Percentiles rank a stretch among this genome's conserved stretches.
These are phyloP conservation scores for Drosophila subsilvestris DNA, from an alignment of 2,888 invertebrate genomes.

Conservation along the genomic window DNA sequence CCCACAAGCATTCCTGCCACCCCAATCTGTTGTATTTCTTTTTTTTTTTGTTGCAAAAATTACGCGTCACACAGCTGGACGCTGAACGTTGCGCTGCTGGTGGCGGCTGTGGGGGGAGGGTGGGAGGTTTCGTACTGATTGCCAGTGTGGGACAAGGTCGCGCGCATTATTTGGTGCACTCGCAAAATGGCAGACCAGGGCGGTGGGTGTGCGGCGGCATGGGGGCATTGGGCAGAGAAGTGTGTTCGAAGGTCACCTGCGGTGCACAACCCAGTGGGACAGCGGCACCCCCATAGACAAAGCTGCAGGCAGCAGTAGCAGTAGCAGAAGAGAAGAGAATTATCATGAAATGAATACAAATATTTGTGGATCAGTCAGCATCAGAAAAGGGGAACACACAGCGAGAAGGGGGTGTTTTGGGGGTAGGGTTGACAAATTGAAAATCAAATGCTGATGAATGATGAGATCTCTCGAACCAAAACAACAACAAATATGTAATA, in stretches of 20 bases:
- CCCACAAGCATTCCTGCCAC: constrained; percentile 8
- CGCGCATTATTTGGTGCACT: constrained; percentile 72
- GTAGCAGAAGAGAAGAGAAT: constrained; percentile 43
- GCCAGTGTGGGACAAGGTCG: constrained; percentile 79
- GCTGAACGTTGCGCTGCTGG: constrained; percentile 43
- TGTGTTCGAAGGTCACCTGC: constrained; percentile 71
- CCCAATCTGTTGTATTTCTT: constrained; percentile 26
- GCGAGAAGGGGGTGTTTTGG: constrained; percentile 8
- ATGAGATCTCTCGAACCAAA: constrained; percentile 52
- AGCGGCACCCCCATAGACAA: constrained; percentile 29
- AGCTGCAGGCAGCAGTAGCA: constrained; percentile 48
- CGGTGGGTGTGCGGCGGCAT: not conserved
- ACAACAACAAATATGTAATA: not conserved
- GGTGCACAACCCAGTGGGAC: constrained; percentile 36
- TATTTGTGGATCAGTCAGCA: constrained; percentile 66
- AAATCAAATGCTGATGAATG: constrained; percentile 72
- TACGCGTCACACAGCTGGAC: constrained; percentile 77
- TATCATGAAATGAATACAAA: constrained; percentile 75
- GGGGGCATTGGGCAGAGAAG: constrained; percentile 27
- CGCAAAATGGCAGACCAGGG: constrained; percentile 59
- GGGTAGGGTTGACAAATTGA: constrained; percentile 58
- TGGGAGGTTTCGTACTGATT: constrained; percentile 56
- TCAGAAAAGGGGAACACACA: constrained; percentile 3
- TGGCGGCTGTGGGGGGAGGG: constrained; percentile 44
- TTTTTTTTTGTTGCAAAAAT: constrained; percentile 57